Evolutionary conservation across 2,797 vertebrate species (phyloP).

Genomic region (Sebastes variabilis): DNA sequence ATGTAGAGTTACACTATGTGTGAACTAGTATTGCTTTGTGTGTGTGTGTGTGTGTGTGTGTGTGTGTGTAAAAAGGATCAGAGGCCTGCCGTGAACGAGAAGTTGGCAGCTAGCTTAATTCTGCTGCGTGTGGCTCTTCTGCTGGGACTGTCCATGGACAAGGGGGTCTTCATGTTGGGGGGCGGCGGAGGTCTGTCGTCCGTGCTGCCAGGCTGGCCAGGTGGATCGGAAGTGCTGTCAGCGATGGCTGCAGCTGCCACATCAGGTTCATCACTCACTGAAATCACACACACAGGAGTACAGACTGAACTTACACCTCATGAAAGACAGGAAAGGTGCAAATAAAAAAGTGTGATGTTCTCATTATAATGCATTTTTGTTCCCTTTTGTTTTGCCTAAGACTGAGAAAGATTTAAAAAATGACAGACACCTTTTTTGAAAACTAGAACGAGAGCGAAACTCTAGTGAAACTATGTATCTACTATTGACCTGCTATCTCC

Average conservation of each 20-base stretch:
- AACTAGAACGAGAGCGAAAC: no score
- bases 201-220: constrained; percentile 12
- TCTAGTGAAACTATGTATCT: no score
- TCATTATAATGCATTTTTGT: constrained; percentile 15
- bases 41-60: not conserved
- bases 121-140: constrained; percentile 88
- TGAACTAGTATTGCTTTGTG: not conserved
- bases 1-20: constrained; percentile 61
- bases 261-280: constrained; percentile 30
- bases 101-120: constrained; percentile 95
- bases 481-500: no score
- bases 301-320: not conserved
- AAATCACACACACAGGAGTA: constrained; percentile 8
- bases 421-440: no score
- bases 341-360: not conserved
- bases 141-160: constrained; percentile 85
- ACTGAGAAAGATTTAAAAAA: not conserved
- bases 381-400: not conserved
- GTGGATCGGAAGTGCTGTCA: constrained; percentile 1
- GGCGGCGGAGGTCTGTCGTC: constrained; percentile 14
- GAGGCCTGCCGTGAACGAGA: constrained; percentile 89
- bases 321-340: not conserved
- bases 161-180: constrained; percentile 20
- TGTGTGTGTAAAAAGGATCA: constrained; percentile 28
- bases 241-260: constrained; percentile 17